Percentiles rank a stretch among this genome's conserved stretches.
Conservation (phyloP, 2,888 invertebrate species). For the Aspidiotus rigidus region DNA sequence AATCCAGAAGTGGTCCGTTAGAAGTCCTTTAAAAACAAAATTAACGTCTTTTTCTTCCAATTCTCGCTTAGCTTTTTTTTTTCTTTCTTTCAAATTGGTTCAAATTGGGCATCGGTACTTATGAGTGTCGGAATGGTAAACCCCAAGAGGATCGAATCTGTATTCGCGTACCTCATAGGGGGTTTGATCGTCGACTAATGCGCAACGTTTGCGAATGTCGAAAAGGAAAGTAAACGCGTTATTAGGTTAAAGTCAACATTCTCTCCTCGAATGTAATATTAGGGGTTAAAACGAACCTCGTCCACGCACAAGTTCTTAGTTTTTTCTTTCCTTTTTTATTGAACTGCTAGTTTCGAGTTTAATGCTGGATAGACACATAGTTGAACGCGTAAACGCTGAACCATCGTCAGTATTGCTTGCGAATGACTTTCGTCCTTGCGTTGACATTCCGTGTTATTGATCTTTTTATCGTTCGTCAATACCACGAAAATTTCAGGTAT, state of each 20-base stretch:
- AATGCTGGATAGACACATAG: no score
- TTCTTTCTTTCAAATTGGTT: constrained; percentile 30
- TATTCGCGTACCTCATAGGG: constrained; percentile 14
- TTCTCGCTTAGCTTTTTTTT: constrained; percentile 20
- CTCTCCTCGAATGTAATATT: background rate
- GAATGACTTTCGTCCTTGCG: no score
- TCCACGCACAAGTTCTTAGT: no score
- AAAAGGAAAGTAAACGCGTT: constrained; percentile 18
- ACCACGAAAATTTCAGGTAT: no score
- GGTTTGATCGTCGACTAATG: constrained; percentile 6
- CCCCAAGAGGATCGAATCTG: constrained; percentile 20
- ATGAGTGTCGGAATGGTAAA: constrained; percentile 29
- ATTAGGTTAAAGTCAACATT: constrained; percentile 34
- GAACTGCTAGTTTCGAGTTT: no score
- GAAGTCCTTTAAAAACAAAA: constrained; percentile 34
- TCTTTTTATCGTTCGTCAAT: no score
- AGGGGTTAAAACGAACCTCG: no score
- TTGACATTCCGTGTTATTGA: no score
- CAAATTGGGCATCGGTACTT: constrained; percentile 32
- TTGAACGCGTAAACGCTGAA: no score
- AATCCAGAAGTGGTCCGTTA: constrained; percentile 29
- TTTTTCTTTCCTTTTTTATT: no score
- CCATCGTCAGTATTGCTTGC: no score
- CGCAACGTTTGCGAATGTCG: background rate
- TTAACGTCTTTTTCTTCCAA: constrained; percentile 24